Conservation (phyloP, 2,888 invertebrate species). For the Operophtera brumata region DNA sequence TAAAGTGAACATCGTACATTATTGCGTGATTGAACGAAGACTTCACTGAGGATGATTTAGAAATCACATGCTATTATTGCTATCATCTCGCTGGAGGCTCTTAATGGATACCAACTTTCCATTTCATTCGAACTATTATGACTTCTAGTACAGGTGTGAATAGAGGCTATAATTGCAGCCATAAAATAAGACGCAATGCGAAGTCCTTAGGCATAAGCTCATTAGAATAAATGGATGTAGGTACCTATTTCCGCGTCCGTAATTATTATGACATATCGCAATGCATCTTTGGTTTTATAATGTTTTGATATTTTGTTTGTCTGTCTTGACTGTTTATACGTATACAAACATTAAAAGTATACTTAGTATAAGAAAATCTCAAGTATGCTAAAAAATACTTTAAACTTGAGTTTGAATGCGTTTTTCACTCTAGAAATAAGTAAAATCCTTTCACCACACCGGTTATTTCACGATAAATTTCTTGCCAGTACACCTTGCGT, state of each 20-base stretch:
- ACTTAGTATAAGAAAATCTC: too few species aligned
- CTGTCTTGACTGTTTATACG: too few species aligned
- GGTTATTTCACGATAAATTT: too few species aligned
- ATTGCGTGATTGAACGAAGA: slow-evolving; percentile 10
- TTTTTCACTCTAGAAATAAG: too few species aligned
- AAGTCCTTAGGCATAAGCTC: slow-evolving; percentile 27
- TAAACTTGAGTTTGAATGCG: too few species aligned
- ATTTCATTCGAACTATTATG: slow-evolving; percentile 8
- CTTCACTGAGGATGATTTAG: slow-evolving; percentile 7
- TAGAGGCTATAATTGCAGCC: slow-evolving; percentile 19
- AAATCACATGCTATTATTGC: slow-evolving; percentile 13
- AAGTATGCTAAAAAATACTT: too few species aligned
- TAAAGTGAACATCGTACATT: not conserved
- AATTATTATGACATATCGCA: slow-evolving; percentile 22
- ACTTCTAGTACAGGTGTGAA: not conserved
- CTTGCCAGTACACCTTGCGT: too few species aligned
- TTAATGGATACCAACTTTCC: slow-evolving; percentile 7
- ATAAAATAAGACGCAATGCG: slow-evolving; percentile 6
- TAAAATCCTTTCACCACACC: too few species aligned
- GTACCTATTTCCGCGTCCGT: slow-evolving; percentile 33
- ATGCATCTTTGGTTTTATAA: slow-evolving; percentile 7
- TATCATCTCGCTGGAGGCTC: slow-evolving; percentile 15
- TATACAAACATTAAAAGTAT: too few species aligned
- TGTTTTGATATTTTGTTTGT: not conserved
- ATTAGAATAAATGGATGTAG: slow-evolving; percentile 29